Percentiles rank a stretch among this genome's conserved stretches.
phyloP scores from a whole-genome alignment of 1,140 invertebrate genomes.

The Zophobas atratus region DNA sequence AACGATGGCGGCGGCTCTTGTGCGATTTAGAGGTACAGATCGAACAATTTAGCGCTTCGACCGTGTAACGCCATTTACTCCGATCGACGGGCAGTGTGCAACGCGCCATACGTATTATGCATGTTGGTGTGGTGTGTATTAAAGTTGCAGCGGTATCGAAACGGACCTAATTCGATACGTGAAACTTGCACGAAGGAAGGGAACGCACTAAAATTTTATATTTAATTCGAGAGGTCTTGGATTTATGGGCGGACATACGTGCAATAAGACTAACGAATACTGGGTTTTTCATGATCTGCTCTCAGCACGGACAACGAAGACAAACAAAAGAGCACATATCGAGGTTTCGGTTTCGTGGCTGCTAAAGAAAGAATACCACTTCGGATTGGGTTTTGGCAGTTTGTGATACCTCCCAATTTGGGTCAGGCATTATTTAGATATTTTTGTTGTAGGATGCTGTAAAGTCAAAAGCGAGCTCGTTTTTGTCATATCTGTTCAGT shows the following conservation, averaged over 20 bases:
- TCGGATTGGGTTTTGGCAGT: no score
- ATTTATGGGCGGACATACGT: conserved; percentile 7
- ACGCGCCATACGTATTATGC: no score
- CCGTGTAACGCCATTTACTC: conserved; percentile 10
- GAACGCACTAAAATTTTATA: conserved; percentile 31
- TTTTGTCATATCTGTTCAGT: no score
- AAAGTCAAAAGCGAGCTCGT: no score
- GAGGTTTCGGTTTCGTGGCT: no score
- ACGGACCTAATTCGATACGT: conserved; percentile 34
- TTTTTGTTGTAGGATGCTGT: no score
- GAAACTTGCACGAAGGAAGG: conserved; percentile 4
- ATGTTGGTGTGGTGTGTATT: background rate
- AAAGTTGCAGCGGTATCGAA: conserved; percentile 29
- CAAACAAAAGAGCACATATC: no score
- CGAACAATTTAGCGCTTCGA: conserved; percentile 44
- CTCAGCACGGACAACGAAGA: no score
- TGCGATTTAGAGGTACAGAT: conserved; percentile 41
- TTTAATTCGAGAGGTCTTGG: conserved; percentile 12
- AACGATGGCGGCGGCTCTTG: conserved; percentile 29
- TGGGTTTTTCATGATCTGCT: background rate
- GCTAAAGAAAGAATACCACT: no score
- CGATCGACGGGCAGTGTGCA: background rate
- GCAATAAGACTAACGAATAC: conserved; percentile 2
- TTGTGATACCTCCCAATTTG: no score
- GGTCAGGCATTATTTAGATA: no score